Evolutionary conservation across 2,113 vertebrate genomes (phyloP), one percentile per base, ranked within the genome.

Genomic region (Glaucomys volans): DNA sequence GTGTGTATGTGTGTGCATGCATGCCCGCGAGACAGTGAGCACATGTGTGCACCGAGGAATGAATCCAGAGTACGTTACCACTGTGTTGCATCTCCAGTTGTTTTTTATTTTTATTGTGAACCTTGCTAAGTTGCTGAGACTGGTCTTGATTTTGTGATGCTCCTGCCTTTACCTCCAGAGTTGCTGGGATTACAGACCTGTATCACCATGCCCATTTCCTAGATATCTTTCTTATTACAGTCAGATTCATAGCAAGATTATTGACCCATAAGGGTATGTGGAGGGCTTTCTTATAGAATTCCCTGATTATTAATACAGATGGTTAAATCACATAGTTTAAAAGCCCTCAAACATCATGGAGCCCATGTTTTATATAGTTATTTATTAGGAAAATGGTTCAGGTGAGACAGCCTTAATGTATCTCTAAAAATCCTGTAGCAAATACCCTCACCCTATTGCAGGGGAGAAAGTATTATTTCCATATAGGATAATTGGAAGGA

Each of bases 391-490:
- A 14, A 10, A 59, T 2, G 57, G 14, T 30, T 24, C 62, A 20
- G 66, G 54, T 92, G 22, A 62, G 8, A 44, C 4, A 30, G 4
- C 20, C 16, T 88, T 75, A 77, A 66, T 47, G 17, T 75, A 28
- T 86, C 37, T 24, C 18, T 80, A 24, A 54, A 67, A 67, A 50
- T 64, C 3, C 14, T 35, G 62, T 40, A 64, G 42, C 35, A 81
- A 47, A 52, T 88, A 5, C 16, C 22, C 4, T 52, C 6, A 1
- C 14, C 10, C 22, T 1, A 42, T 8, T 0, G 12, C 22, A 42
- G 17, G 22, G 30, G 2, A 77, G 35, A 79, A 69, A 81, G 17
- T 12, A 77, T 66, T 83, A 26, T 64, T 86, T 72, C 40, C 50
- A 71, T 7, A 42, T 84, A 50, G 62, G 16, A 13, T 79, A 26